Conservation (phyloP, 2,797 vertebrate genomes). For the Chelmon rostratus region DNA sequence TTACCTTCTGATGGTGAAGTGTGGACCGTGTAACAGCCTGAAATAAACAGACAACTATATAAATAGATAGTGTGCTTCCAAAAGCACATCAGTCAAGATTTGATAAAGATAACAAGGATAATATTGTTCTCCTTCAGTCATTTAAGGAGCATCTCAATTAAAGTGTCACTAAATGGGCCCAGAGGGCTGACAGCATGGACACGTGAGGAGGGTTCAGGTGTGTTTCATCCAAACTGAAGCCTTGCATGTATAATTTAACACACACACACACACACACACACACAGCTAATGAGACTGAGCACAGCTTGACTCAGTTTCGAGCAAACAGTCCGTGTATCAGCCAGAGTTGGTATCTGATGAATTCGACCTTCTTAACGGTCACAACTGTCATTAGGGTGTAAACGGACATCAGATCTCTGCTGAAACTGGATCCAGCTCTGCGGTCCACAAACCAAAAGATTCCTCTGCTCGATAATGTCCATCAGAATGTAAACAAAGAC, state of each 20-base stretch:
- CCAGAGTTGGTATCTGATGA: background rate
- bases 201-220: slow-evolving; percentile 49
- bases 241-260: slow-evolving; percentile 29
- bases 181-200: slow-evolving; percentile 14
- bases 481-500: slow-evolving; percentile 31
- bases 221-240: slow-evolving; percentile 33
- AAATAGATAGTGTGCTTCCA: background rate
- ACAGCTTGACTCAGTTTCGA: slow-evolving; percentile 31
- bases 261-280: slow-evolving; percentile 8
- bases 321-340: background rate
- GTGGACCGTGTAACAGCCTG: background rate
- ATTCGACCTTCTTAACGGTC: slow-evolving; percentile 39
- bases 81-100: background rate
- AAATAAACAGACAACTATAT: background rate
- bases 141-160: slow-evolving; percentile 19
- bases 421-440: slow-evolving; percentile 41
- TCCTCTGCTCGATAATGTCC: background rate
- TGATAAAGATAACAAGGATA: background rate
- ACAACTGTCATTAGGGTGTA: slow-evolving; percentile 25
- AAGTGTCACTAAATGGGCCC: slow-evolving; percentile 14
- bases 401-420: slow-evolving; percentile 6
- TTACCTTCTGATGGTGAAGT: background rate
- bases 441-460: background rate
- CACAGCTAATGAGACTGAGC: slow-evolving; percentile 10
- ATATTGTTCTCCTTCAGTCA: background rate